These are phyloP conservation scores for Phenacoccus solenopsis DNA, from an alignment of 1,140 invertebrate species.

Conservation along the genomic window DNA sequence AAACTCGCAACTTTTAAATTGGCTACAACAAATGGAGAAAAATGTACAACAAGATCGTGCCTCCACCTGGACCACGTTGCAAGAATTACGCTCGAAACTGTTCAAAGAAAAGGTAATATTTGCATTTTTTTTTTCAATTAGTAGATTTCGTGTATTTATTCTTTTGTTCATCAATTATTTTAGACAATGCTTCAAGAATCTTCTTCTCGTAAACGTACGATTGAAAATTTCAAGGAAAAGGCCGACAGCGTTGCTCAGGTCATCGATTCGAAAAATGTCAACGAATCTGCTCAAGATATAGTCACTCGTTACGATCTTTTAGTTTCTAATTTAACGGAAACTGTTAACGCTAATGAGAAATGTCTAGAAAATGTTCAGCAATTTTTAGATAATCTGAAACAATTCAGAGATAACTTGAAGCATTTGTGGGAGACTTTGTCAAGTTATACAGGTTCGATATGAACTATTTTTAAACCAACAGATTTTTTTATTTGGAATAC, in stretches of 20 bases:
- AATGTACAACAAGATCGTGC: conserved; percentile 55
- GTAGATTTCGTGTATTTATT: no score
- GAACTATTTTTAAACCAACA: no score
- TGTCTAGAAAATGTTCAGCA: conserved; percentile 65
- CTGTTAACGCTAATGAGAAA: conserved; percentile 46
- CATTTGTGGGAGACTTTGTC: conserved; percentile 70
- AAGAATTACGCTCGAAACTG: conserved; percentile 75
- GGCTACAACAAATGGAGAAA: conserved; percentile 79
- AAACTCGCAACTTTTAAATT: conserved; percentile 63
- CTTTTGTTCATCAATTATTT: no score
- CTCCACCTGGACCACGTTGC: conserved; percentile 54
- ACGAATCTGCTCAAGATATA: not conserved
- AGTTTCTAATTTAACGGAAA: conserved; percentile 42
- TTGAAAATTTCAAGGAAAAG: conserved; percentile 81
- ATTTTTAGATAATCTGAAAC: conserved; percentile 71
- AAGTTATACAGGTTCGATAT: conserved; percentile 40
- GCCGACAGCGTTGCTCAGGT: conserved; percentile 51
- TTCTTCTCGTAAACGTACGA: conserved; percentile 70
- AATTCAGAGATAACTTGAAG: conserved; percentile 74
- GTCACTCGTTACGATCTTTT: conserved; percentile 52
- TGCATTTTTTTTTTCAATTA: conserved; percentile 18
- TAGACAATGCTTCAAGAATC: conserved; percentile 76
- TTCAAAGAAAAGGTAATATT: conserved; percentile 61
- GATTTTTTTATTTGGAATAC: conserved; percentile 18
- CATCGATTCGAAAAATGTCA: conserved; percentile 32